Evolutionary conservation across 1,140 invertebrate genomes (phyloP).

Genomic region (Tigriopus japonicus): DNA sequence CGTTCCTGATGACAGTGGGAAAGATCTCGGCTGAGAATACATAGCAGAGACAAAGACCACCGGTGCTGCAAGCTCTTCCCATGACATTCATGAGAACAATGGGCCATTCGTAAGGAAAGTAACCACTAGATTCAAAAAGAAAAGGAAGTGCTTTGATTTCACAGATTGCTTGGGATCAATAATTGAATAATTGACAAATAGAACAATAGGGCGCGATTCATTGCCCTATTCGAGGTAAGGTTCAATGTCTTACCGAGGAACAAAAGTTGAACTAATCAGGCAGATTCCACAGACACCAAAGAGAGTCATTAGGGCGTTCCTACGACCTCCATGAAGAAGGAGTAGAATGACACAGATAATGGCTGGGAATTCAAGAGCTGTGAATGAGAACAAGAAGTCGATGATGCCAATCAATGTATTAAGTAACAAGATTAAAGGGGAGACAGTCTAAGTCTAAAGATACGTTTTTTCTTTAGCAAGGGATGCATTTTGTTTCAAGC

Average conservation of each 20-base stretch:
- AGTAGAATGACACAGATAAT: slow-evolving; percentile 3
- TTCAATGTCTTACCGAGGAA: background rate
- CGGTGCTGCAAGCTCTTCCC: slow-evolving; percentile 13
- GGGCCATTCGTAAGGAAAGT: slow-evolving; percentile 1
- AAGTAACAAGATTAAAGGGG: background rate
- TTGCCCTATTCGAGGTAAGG: background rate
- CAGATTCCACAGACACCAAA: slow-evolving; percentile 11
- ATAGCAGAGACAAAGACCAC: slow-evolving; percentile 23
- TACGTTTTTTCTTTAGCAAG: no score
- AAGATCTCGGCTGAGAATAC: slow-evolving; percentile 28
- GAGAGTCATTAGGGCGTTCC: background rate
- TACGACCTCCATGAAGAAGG: background rate
- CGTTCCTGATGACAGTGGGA: slow-evolving; percentile 27
- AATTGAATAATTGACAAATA: background rate
- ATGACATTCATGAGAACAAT: slow-evolving; percentile 1
- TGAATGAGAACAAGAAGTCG: background rate
- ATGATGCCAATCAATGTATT: background rate
- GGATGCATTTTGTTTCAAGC: background rate
- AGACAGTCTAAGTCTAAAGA: no score
- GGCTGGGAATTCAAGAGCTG: slow-evolving; percentile 1
- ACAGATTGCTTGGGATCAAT: background rate
- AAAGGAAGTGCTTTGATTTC: background rate
- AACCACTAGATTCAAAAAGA: background rate
- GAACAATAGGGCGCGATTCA: background rate
- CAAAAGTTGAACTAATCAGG: background rate